phyloP scores from a whole-genome alignment of 2,797 vertebrate genomes.

The Alectoris magna region DNA sequence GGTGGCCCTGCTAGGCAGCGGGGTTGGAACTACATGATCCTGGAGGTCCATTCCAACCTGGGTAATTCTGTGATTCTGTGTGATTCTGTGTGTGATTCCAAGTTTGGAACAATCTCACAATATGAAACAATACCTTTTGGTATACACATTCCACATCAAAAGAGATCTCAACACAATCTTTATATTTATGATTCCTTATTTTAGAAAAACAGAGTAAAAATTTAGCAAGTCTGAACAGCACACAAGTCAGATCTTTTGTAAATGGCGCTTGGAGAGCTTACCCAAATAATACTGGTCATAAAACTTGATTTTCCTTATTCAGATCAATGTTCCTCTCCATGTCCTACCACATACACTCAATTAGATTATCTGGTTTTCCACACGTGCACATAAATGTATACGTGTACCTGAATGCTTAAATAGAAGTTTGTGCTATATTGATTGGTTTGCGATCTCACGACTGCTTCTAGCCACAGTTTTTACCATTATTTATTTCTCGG shows the following conservation, averaged over 20 bases:
- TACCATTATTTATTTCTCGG: background rate
- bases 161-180: background rate
- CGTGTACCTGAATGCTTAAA: background rate
- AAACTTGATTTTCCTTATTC: background rate
- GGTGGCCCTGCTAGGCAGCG: too few species aligned
- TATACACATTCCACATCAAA: background rate
- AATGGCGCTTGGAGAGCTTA: background rate
- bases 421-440: background rate
- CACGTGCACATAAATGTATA: background rate
- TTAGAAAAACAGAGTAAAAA: background rate
- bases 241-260: background rate
- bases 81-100: background rate
- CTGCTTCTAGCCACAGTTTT: constrained; percentile 18
- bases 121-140: background rate
- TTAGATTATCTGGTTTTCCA: background rate
- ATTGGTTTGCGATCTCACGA: background rate
- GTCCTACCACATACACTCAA: background rate
- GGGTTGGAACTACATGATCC: too few species aligned
- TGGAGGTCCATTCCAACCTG: too few species aligned
- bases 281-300: background rate
- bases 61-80: too few species aligned
- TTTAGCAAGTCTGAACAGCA: background rate
- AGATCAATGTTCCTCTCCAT: background rate
- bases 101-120: background rate
- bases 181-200: background rate